These are phyloP conservation scores for Mantis religiosa DNA, from an alignment of 2,888 invertebrate species.

Conservation along the genomic window DNA sequence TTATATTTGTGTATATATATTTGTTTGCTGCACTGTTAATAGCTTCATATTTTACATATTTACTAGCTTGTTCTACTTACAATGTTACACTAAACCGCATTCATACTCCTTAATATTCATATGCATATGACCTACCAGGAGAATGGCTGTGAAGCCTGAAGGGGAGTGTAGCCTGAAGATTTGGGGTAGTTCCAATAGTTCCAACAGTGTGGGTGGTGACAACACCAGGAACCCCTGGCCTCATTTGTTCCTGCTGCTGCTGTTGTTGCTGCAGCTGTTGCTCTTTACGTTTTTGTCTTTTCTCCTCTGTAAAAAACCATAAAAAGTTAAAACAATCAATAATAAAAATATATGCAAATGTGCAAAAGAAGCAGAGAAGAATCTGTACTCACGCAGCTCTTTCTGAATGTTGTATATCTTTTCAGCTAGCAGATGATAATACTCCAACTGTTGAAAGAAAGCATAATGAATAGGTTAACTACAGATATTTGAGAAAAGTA, in stretches of 20 bases:
- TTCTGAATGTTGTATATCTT: conserved; percentile 99
- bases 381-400: conserved; percentile 58
- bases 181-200: conserved; percentile 20
- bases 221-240: conserved; percentile 41
- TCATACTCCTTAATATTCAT: not conserved
- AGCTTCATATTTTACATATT: too few relatives aligned
- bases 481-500: not conserved
- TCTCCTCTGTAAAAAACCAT: conserved; percentile 62
- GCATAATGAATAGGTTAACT: not conserved
- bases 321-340: not conserved
- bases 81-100: too few relatives aligned
- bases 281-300: conserved; percentile 85
- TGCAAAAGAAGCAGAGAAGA: not conserved
- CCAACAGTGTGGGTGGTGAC: conserved; percentile 32
- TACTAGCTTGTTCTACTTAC: too few relatives aligned
- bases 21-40: too few relatives aligned
- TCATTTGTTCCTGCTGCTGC: conserved; percentile 44
- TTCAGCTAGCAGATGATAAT: conserved; percentile 96
- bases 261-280: conserved; percentile 55
- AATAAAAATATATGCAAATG: not conserved
- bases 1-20: too few relatives aligned
- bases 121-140: conserved; percentile 26
- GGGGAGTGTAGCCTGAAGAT: conserved; percentile 20
- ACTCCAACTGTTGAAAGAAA: conserved; percentile 66
- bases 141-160: conserved; percentile 29